Percentiles rank a stretch among this genome's conserved stretches.
phyloP scores from a whole-genome alignment of 2,113 vertebrate species.

The Corapipo altera region DNA sequence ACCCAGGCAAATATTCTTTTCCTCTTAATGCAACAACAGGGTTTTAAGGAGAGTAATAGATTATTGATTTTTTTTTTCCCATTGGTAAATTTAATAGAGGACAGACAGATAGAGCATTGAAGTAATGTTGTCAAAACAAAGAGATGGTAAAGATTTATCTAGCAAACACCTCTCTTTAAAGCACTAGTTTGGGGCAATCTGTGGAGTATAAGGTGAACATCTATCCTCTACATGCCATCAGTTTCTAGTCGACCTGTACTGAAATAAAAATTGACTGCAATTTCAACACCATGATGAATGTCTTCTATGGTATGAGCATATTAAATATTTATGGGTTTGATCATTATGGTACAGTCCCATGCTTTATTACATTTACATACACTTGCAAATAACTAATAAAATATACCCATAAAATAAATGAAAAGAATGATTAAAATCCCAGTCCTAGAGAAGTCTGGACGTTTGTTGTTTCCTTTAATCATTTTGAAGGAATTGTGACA shows the following conservation, averaged over 20 bases:
- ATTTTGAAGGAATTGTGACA: neutral
- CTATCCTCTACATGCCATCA: neutral
- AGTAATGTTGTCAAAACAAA: neutral
- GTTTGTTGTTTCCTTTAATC: neutral
- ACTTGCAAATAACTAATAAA: neutral
- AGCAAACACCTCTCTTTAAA: neutral
- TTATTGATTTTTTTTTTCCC: neutral
- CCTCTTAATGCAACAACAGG: neutral
- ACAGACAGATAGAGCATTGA: neutral
- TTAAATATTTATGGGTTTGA: neutral
- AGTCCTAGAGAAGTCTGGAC: neutral
- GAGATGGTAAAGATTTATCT: slow-evolving; percentile 16
- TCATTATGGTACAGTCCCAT: neutral
- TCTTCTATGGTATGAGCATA: neutral
- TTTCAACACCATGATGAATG: neutral
- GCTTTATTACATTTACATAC: neutral
- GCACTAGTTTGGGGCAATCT: neutral
- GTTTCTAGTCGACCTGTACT: neutral
- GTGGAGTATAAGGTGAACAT: neutral
- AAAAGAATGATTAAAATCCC: neutral
- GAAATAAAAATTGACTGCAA: slow-evolving; percentile 5
- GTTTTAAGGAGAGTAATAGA: neutral
- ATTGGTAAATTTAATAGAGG: neutral
- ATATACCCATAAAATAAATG: neutral
- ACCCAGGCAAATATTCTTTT: neutral